Conservation (phyloP, 2,888 invertebrate genomes). For the Brachylomia viminalis region DNA sequence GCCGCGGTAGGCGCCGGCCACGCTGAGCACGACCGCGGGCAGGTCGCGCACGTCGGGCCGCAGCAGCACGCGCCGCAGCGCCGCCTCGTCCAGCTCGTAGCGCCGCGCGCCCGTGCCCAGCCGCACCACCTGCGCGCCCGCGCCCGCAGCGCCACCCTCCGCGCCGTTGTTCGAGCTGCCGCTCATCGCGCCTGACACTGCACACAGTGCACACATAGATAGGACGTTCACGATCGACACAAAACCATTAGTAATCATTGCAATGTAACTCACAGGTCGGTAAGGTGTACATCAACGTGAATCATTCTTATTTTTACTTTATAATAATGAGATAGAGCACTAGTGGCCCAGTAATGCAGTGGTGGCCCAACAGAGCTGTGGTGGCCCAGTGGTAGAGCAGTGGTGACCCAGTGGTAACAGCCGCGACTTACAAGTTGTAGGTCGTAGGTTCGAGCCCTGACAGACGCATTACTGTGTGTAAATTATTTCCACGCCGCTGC, state of each 20-base stretch:
- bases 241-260: not conserved
- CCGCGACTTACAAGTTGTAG: too few species aligned
- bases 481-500: too few species aligned
- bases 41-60: conserved; percentile 64
- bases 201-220: not conserved
- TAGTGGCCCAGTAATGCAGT: too few species aligned
- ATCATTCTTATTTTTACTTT: too few species aligned
- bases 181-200: conserved; percentile 40
- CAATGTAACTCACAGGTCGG: not conserved
- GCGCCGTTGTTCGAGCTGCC: not conserved
- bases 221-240: not conserved
- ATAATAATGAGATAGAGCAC: too few species aligned
- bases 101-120: conserved; percentile 45
- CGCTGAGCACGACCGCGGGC: conserved; percentile 73
- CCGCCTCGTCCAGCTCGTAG: conserved; percentile 65
- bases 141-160: conserved; percentile 14
- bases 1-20: conserved; percentile 75
- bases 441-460: too few species aligned
- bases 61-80: conserved; percentile 62
- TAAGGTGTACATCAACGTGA: not conserved
- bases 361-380: too few species aligned
- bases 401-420: too few species aligned
- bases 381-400: too few species aligned
- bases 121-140: conserved; percentile 67
- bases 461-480: too few species aligned